Percentiles rank a stretch among this genome's conserved stretches.
These are phyloP conservation scores for Erpetoichthys calabaricus DNA, from an alignment of 2,797 vertebrate species.

Conservation along the genomic window DNA sequence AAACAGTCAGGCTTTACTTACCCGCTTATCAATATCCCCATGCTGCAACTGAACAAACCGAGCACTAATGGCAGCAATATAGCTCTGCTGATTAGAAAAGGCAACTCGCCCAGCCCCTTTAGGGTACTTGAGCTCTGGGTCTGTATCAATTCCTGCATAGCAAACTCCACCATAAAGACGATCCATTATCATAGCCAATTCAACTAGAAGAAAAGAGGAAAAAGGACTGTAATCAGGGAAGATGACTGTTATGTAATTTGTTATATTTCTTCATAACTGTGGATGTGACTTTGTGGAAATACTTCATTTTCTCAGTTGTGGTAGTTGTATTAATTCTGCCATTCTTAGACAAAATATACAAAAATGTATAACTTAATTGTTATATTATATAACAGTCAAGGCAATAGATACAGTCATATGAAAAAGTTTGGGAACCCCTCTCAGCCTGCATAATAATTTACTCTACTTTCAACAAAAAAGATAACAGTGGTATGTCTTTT, in stretches of 20 bases:
- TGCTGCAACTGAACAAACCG: slow-evolving; percentile 96
- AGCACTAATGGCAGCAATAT: slow-evolving; percentile 94
- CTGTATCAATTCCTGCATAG: slow-evolving; percentile 92
- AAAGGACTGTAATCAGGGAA: not conserved
- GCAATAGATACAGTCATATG: no score
- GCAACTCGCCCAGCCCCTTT: slow-evolving; percentile 93
- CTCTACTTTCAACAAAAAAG: no score
- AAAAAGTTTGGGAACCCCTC: no score
- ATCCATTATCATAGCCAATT: slow-evolving; percentile 98
- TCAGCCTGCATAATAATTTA: no score
- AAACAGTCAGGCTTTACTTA: slow-evolving; percentile 35
- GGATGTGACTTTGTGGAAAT: no score
- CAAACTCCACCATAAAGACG: slow-evolving; percentile 94
- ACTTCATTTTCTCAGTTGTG: no score
- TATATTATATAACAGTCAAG: no score
- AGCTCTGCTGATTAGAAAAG: slow-evolving; percentile 98
- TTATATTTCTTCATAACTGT: no score
- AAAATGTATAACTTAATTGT: no score
- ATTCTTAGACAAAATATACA: no score
- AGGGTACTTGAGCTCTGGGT: slow-evolving; percentile 93
- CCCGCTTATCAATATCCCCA: slow-evolving; percentile 93
- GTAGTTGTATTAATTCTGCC: no score
- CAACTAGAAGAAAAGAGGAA: slow-evolving; percentile 50
- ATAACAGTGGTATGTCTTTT: no score
- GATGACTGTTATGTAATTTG: not conserved